These are phyloP conservation scores for Phymorhynchus buccinoides DNA, from an alignment of 1,140 invertebrate genomes.

Conservation along the genomic window DNA sequence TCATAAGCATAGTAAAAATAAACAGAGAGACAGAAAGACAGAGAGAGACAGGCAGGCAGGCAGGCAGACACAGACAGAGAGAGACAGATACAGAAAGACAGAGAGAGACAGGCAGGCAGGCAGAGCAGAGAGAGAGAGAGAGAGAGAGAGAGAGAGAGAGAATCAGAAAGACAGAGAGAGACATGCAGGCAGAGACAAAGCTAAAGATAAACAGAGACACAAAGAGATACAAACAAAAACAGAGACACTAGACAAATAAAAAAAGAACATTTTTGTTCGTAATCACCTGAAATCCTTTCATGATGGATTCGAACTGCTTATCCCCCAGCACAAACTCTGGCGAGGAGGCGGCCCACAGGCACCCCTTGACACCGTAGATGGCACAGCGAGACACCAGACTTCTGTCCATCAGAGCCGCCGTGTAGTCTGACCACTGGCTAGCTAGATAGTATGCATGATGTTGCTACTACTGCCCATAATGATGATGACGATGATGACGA, in stretches of 20 bases:
- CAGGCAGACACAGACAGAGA: not conserved
- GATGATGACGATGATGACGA: too few relatives aligned
- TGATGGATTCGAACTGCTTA: not conserved
- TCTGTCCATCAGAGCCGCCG: not conserved
- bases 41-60: not conserved
- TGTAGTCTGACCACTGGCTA: slow-evolving; percentile 27
- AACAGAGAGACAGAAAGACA: not conserved
- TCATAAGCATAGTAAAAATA: not conserved
- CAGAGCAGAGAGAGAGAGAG: not conserved
- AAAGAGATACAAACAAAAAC: not conserved
- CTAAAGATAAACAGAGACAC: not conserved
- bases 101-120: not conserved
- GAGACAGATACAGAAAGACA: not conserved
- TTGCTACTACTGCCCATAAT: not conserved
- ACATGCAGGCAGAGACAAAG: not conserved
- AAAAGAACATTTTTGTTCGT: not conserved
- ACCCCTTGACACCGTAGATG: slow-evolving; percentile 15
- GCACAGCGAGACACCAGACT: not conserved
- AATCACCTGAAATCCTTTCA: slow-evolving; percentile 25
- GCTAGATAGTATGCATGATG: not conserved
- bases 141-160: not conserved
- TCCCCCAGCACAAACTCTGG: not conserved
- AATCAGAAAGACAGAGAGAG: not conserved
- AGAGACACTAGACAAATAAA: not conserved
- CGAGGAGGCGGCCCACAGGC: not conserved